These are phyloP conservation scores for Sitta europaea DNA, from an alignment of 2,113 vertebrate species.

Conservation along the genomic window DNA sequence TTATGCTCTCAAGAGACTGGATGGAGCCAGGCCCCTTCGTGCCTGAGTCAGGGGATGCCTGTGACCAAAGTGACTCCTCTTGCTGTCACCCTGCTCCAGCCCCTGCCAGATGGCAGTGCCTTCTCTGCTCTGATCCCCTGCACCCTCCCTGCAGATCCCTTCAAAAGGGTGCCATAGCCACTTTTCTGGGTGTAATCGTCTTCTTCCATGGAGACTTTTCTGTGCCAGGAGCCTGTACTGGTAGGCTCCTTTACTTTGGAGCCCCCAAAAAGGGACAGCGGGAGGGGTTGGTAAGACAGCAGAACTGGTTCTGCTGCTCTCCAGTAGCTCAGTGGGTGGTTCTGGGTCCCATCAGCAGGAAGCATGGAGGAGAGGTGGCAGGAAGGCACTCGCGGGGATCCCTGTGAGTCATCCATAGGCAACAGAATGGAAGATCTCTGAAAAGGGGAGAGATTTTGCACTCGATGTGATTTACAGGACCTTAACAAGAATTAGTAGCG, in stretches of 20 bases:
- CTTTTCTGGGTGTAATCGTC: neutral
- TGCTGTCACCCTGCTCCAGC: neutral
- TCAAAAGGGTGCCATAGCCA: neutral
- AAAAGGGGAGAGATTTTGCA: neutral
- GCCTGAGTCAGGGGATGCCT: neutral
- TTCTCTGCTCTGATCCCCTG: neutral
- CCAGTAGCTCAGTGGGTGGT: neutral
- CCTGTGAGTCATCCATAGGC: neutral
- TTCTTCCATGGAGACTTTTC: neutral
- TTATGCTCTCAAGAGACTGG: neutral
- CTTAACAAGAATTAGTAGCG: neutral
- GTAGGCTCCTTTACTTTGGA: neutral
- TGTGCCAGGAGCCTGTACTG: neutral
- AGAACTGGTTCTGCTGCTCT: neutral
- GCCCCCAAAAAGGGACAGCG: rapidly evolving
- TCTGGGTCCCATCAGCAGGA: neutral
- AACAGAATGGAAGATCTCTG: neutral
- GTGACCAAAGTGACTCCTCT: neutral
- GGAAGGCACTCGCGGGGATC: neutral
- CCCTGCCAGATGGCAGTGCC: neutral
- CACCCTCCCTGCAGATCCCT: neutral
- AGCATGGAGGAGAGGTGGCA: rapidly evolving
- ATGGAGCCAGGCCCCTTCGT: neutral
- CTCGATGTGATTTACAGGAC: neutral
- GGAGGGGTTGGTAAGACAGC: neutral